phyloP scores from a whole-genome alignment of 2,113 vertebrate genomes.

The Tympanuchus pallidicinctus region DNA sequence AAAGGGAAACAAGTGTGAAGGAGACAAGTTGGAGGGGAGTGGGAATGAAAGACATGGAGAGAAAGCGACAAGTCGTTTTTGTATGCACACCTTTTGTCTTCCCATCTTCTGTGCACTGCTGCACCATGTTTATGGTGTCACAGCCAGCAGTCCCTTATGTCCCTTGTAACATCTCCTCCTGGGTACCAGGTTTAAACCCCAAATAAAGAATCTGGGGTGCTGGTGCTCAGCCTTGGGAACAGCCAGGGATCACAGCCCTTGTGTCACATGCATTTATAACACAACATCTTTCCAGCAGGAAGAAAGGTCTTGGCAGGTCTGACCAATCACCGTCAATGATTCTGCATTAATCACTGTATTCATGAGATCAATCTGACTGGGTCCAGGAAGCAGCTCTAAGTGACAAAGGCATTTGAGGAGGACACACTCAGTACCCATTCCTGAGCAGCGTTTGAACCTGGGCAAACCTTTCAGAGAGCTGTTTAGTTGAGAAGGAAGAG shows the following conservation, averaged over 20 bases:
- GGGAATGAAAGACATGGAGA: neutral
- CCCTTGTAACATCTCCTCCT: neutral
- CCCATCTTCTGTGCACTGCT: neutral
- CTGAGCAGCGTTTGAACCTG: neutral
- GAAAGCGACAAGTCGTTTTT: neutral
- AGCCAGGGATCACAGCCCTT: neutral
- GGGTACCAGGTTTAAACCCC: neutral
- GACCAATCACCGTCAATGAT: neutral
- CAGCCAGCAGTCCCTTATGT: neutral
- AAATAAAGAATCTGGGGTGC: neutral
- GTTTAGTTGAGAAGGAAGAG: neutral
- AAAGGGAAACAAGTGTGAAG: neutral
- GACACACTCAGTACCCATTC: neutral
- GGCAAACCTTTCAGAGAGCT: neutral
- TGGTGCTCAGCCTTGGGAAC: neutral
- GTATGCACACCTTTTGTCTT: neutral
- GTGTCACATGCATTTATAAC: neutral
- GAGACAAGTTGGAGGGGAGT: neutral
- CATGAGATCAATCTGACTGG: fast-evolving
- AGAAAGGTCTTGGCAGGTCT: neutral
- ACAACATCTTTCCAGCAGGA: neutral
- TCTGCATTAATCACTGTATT: neutral
- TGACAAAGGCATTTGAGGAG: neutral
- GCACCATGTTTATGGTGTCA: neutral
- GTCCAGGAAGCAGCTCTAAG: neutral